A percentile compares a stretch with the other conserved stretches of the same genome.
Evolutionary conservation across 2,113 vertebrate species (phyloP).

Genomic region (Silurus meridionalis): DNA sequence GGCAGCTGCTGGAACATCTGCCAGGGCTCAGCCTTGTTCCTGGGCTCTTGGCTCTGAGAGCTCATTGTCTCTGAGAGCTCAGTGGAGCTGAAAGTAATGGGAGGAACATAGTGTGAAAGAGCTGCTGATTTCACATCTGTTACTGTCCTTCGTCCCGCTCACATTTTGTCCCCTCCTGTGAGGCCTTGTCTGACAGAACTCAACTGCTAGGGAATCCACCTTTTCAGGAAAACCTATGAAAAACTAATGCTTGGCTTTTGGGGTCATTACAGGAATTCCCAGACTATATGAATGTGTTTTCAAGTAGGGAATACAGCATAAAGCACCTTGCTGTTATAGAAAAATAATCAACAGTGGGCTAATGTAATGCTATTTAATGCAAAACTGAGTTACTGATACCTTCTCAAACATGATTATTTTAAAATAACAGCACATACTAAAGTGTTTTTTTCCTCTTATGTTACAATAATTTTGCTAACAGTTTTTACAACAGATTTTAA

Average conservation of each 20-base stretch:
- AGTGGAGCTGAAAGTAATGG: conserved; percentile 33
- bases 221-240: conserved; percentile 11
- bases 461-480: not conserved
- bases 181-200: not conserved
- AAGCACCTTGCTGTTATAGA: not conserved
- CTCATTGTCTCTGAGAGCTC: conserved; percentile 32
- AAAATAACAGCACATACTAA: not conserved
- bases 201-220: conserved; percentile 5
- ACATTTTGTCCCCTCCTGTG: not conserved
- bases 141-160: not conserved
- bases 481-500: not conserved
- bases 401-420: not conserved
- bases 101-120: conserved; percentile 33
- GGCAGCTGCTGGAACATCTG: conserved; percentile 35
- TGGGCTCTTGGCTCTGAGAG: conserved; percentile 7
- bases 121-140: conserved; percentile 33
- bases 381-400: not conserved
- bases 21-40: not conserved
- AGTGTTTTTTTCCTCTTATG: not conserved
- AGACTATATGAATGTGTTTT: not conserved
- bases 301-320: not conserved
- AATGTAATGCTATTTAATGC: not conserved
- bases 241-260: not conserved
- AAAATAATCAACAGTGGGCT: conserved; percentile 3
- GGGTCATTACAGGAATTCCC: not conserved